phyloP scores from a whole-genome alignment of 1,140 invertebrate genomes.

The Lordiphosa collinella region DNA sequence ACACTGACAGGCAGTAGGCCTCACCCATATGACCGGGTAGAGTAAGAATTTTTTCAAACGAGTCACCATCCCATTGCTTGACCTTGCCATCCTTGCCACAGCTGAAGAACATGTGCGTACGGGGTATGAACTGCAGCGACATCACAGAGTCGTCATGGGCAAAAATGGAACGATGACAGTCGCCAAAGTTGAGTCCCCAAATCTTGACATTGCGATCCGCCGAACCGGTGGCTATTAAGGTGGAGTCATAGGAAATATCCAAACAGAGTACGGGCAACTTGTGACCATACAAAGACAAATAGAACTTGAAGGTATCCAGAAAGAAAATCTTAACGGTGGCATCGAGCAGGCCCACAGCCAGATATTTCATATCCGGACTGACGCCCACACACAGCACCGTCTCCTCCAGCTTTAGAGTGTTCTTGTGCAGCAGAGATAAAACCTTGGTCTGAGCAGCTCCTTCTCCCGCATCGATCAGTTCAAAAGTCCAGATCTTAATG shows the following conservation, averaged over 20 bases:
- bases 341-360: constrained; percentile 95
- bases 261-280: constrained; percentile 95
- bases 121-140: constrained; percentile 91
- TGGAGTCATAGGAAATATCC: constrained; percentile 96
- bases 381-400: constrained; percentile 90
- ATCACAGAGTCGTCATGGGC: constrained; percentile 98
- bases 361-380: constrained; percentile 91
- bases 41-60: constrained; percentile 93
- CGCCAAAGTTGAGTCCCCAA: constrained; percentile 99
- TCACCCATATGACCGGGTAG: constrained; percentile 90
- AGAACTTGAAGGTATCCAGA: constrained; percentile 96
- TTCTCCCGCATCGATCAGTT: constrained; percentile 84
- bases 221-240: constrained; percentile 95
- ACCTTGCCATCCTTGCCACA: constrained; percentile 95
- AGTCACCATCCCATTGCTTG: constrained; percentile 98
- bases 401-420: constrained; percentile 93
- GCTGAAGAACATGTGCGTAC: constrained; percentile 96
- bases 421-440: constrained; percentile 88
- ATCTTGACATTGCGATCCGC: constrained; percentile 97
- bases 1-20: constrained; percentile 88
- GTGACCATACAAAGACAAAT: constrained; percentile 97
- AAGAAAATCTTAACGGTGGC: constrained; percentile 98
- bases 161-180: constrained; percentile 93
- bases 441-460: constrained; percentile 79
- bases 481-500: constrained; percentile 97